Evolutionary conservation across 2,113 vertebrate genomes (phyloP).

Genomic region (Abramis brama): DNA sequence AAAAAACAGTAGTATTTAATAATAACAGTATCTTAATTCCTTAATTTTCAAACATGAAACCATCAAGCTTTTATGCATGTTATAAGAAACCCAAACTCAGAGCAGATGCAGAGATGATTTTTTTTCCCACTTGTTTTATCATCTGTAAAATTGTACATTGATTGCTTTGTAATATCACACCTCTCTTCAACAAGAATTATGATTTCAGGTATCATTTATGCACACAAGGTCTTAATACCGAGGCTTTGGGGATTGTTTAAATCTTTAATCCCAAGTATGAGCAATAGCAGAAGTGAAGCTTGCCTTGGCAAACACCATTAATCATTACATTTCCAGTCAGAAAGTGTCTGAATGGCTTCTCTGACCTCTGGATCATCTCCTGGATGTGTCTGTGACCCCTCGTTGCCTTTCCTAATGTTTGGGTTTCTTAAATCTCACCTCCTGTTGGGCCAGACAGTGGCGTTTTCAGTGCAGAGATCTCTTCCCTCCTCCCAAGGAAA

Average conservation of each 20-base stretch:
- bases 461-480: slow-evolving; percentile 63
- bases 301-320: not conserved
- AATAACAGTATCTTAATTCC: no score
- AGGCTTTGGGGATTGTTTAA: not conserved
- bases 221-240: not conserved
- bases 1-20: no score
- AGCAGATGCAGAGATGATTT: no score
- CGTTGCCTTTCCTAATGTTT: not conserved
- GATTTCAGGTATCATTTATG: not conserved
- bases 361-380: not conserved
- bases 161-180: not conserved
- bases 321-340: not conserved
- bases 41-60: no score
- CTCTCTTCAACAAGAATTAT: not conserved
- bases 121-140: not conserved
- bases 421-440: not conserved
- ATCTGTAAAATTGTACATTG: not conserved
- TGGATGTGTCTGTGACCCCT: not conserved
- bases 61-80: no score
- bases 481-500: slow-evolving; percentile 61
- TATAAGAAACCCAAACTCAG: no score
- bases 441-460: slow-evolving; percentile 25
- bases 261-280: not conserved
- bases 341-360: not conserved
- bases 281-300: not conserved